phyloP scores from a whole-genome alignment of 2,797 vertebrate species.

The Falco novaeseelandiae region DNA sequence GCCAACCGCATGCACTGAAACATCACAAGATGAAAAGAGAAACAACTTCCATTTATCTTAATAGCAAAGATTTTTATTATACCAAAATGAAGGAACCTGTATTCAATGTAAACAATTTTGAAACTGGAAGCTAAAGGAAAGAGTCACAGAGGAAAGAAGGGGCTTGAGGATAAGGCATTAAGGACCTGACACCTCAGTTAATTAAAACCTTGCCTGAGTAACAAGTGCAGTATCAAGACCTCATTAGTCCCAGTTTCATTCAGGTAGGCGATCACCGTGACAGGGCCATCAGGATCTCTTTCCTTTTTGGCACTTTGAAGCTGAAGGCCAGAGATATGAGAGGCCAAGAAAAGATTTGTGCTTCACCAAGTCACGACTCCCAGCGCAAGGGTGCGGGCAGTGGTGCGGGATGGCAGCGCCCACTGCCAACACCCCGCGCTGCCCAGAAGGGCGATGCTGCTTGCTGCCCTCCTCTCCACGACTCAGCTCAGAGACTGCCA shows the following conservation, averaged over 20 bases:
- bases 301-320: not conserved
- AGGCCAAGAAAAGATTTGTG: not conserved
- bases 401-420: not conserved
- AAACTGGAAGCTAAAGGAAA: not conserved
- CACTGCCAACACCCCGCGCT: not conserved
- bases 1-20: not conserved
- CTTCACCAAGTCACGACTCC: not conserved
- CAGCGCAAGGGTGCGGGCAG: rapidly evolving
- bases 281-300: not conserved
- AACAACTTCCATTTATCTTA: not conserved
- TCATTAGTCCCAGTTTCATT: slow-evolving; percentile 14
- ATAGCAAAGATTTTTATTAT: not conserved
- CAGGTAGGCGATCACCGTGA: not conserved
- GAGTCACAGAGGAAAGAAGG: not conserved
- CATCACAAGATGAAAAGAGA: not conserved
- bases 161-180: slow-evolving; percentile 3
- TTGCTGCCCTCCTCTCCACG: not conserved
- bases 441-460: rapidly evolving
- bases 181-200: slow-evolving; percentile 25
- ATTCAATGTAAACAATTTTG: not conserved
- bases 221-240: not conserved
- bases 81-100: not conserved
- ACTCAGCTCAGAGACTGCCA: not conserved
- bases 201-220: slow-evolving; percentile 44
- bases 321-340: not conserved